phyloP scores from a whole-genome alignment of 2,113 vertebrate species.

The Oreochromis tanganicae region DNA sequence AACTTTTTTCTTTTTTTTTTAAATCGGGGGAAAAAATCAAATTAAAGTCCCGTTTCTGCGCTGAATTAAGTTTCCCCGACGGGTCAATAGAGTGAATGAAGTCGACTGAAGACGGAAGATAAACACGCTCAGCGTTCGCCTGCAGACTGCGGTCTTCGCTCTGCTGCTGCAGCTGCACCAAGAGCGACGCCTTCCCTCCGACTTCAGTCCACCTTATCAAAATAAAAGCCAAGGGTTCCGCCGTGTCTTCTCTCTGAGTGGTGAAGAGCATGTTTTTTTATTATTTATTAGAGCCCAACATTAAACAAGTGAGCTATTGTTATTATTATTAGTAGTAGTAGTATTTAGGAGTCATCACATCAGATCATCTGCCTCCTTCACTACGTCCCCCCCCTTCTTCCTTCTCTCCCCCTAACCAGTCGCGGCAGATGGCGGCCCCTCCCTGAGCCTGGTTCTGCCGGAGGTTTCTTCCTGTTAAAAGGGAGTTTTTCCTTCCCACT shows the following conservation, averaged over 20 bases:
- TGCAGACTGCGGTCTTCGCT: background rate
- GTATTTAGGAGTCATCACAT: accelerated
- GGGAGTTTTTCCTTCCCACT: background rate
- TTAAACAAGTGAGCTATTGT: background rate
- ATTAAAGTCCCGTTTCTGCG: background rate
- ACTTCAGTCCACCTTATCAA: background rate
- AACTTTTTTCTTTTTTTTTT: background rate
- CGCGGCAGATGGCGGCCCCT: background rate
- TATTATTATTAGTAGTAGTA: accelerated
- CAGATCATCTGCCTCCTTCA: background rate
- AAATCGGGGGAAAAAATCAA: background rate
- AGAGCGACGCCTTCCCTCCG: background rate
- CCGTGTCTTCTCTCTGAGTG: background rate
- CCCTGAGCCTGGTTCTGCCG: background rate
- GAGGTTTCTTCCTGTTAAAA: background rate
- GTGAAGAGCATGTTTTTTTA: background rate
- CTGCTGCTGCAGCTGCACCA: background rate
- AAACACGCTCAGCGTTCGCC: background rate
- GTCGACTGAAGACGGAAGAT: background rate
- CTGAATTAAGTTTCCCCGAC: accelerated
- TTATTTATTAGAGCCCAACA: background rate
- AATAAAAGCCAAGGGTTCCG: background rate
- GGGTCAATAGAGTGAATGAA: background rate
- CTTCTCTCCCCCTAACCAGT: accelerated
- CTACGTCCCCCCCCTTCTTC: accelerated